Percentiles rank a stretch among this genome's conserved stretches.
These are phyloP conservation scores for Lasioglossum baleicum DNA, from an alignment of 1,140 invertebrate species.

Conservation along the genomic window DNA sequence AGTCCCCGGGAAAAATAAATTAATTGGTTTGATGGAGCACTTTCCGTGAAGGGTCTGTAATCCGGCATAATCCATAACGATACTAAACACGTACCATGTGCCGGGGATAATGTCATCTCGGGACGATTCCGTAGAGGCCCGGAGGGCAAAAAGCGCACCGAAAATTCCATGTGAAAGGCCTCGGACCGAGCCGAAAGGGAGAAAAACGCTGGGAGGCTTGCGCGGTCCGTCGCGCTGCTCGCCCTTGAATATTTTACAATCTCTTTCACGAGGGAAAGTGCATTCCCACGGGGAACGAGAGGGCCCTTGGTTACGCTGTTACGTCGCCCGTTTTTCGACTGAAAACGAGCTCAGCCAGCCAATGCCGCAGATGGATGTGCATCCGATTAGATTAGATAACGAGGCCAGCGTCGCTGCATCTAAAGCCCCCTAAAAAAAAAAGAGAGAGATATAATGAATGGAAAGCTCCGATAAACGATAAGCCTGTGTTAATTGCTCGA, in stretches of 20 bases:
- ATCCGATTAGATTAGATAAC: constrained; percentile 57
- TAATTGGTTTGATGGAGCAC: too few species aligned
- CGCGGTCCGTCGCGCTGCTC: neutral
- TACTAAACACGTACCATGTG: neutral
- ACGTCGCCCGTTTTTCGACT: constrained; percentile 18
- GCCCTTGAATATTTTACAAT: constrained; percentile 46
- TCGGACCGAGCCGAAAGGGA: neutral
- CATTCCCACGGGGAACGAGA: constrained; percentile 43
- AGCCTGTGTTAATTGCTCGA: neutral
- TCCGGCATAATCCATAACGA: neutral
- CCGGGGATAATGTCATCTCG: neutral
- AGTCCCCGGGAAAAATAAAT: too few species aligned
- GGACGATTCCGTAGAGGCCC: neutral
- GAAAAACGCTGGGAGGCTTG: neutral
- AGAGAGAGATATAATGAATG: neutral
- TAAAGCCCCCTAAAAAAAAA: too few species aligned
- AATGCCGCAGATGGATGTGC: neutral
- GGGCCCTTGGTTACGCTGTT: constrained; percentile 45
- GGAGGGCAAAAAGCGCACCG: neutral
- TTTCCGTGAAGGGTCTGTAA: too few species aligned
- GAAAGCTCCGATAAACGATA: neutral
- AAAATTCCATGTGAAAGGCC: neutral
- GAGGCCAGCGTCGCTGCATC: neutral
- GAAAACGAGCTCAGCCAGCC: constrained; percentile 13
- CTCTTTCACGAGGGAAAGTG: constrained; percentile 30